A percentile compares a stretch with the other conserved stretches of the same genome.
phyloP scores from a whole-genome alignment of 2,888 invertebrate genomes.

The Idaea dimidiata region DNA sequence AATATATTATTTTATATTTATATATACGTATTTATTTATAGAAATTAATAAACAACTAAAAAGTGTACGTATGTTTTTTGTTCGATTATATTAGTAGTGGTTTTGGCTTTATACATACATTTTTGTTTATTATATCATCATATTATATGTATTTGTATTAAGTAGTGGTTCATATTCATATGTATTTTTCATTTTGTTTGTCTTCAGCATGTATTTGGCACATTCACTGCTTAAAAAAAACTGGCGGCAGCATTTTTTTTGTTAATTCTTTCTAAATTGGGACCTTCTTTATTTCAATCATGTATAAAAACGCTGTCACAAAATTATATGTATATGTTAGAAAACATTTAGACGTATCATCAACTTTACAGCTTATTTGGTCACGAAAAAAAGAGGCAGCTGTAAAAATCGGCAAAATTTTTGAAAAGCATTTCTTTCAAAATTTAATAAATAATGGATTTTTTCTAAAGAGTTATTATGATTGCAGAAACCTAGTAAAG shows the following conservation, averaged over 20 bases:
- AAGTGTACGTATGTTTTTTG: slow-evolving; percentile 40
- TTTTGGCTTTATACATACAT: slow-evolving; percentile 6
- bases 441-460: no score
- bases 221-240: slow-evolving; percentile 49
- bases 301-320: no score
- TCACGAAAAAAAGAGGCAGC: no score
- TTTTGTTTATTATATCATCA: slow-evolving; percentile 17
- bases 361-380: no score
- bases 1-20: slow-evolving; percentile 22
- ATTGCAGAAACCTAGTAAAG: background rate
- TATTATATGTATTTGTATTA: slow-evolving; percentile 9
- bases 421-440: no score
- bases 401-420: no score
- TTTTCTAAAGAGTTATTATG: no score
- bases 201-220: slow-evolving; percentile 47
- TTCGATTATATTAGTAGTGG: slow-evolving; percentile 17
- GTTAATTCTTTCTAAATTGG: slow-evolving; percentile 5
- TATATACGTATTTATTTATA: slow-evolving; percentile 40
- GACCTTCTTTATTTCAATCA: no score
- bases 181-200: slow-evolving; percentile 25
- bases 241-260: background rate
- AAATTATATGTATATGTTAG: no score
- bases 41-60: slow-evolving; percentile 41
- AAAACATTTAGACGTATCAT: no score
- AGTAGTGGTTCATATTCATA: slow-evolving; percentile 8